Percentiles rank a stretch among this genome's conserved stretches.
These are phyloP conservation scores for Falco columbarius DNA, from an alignment of 2,797 vertebrate species.

Conservation along the genomic window DNA sequence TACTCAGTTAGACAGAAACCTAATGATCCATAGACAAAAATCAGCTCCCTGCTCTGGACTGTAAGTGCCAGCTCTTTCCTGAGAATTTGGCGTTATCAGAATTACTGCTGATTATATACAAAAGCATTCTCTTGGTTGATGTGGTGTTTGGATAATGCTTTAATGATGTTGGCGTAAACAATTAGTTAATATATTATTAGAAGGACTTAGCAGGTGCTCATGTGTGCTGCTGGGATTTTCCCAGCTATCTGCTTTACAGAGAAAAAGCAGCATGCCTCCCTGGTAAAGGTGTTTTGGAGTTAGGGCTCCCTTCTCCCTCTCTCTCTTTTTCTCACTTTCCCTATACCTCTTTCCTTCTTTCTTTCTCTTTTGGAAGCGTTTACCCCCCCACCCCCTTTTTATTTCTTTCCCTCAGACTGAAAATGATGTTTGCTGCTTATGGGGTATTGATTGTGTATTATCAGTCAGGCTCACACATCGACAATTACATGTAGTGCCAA, in stretches of 20 bases:
- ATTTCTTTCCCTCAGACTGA: slow-evolving; percentile 55
- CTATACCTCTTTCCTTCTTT: not conserved
- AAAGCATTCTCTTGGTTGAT: not conserved
- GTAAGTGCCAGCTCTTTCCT: not conserved
- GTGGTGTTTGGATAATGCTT: slow-evolving; percentile 5
- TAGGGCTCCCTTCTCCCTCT: not conserved
- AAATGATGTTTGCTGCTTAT: slow-evolving; percentile 79
- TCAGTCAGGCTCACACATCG: slow-evolving; percentile 84
- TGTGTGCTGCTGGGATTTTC: not conserved
- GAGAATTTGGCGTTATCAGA: slow-evolving; percentile 5
- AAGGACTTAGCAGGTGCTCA: not conserved
- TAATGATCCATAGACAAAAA: not conserved
- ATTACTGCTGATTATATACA: slow-evolving; percentile 12
- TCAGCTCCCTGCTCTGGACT: not conserved
- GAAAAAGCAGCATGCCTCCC: not conserved
- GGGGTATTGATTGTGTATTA: slow-evolving; percentile 85
- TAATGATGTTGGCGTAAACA: slow-evolving; percentile 18
- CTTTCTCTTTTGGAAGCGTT: not conserved
- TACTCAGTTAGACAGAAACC: not conserved
- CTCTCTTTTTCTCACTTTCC: not conserved
- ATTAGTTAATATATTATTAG: slow-evolving; percentile 30
- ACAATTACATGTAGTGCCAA: slow-evolving; percentile 83
- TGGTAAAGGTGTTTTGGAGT: slow-evolving; percentile 10
- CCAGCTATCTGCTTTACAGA: not conserved
- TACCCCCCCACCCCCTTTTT: not conserved